phyloP scores from a whole-genome alignment of 1,140 invertebrate genomes.

The Aleiodes sp. region DNA sequence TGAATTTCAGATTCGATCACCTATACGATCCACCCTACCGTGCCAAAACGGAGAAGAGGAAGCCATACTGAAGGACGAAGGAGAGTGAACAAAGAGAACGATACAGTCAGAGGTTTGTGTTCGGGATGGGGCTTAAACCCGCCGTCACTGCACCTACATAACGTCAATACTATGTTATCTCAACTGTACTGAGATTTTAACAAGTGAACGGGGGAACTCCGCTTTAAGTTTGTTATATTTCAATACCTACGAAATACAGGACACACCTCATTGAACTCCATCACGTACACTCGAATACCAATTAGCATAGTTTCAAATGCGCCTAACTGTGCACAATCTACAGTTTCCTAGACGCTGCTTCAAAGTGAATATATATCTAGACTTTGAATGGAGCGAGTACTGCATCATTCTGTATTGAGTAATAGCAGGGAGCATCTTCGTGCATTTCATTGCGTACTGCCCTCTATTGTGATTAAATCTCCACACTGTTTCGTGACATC shows the following conservation, averaged over 20 bases:
- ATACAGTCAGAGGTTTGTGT: not conserved
- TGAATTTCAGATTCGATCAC: slow-evolving; percentile 17
- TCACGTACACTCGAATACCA: not conserved
- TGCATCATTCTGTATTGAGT: too few relatives aligned
- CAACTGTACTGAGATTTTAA: not conserved
- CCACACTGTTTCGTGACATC: too few relatives aligned
- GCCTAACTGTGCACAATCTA: not conserved
- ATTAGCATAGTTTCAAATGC: not conserved
- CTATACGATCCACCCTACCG: not conserved
- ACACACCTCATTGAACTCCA: slow-evolving; percentile 8
- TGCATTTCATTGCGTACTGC: too few relatives aligned
- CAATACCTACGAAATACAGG: slow-evolving; percentile 1
- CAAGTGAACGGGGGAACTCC: not conserved
- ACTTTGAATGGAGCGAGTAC: too few relatives aligned
- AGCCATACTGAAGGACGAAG: too few relatives aligned
- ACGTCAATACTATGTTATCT: not conserved
- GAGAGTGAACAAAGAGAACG: not conserved
- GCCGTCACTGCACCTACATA: too few relatives aligned
- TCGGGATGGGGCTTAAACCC: not conserved
- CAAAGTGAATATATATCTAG: too few relatives aligned
- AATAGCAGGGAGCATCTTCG: too few relatives aligned
- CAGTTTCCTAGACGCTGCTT: too few relatives aligned
- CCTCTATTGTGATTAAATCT: too few relatives aligned
- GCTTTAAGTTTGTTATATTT: not conserved
- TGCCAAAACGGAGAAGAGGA: not conserved